Conservation (phyloP, 2,113 vertebrate species). For the Columba livia region DNA sequence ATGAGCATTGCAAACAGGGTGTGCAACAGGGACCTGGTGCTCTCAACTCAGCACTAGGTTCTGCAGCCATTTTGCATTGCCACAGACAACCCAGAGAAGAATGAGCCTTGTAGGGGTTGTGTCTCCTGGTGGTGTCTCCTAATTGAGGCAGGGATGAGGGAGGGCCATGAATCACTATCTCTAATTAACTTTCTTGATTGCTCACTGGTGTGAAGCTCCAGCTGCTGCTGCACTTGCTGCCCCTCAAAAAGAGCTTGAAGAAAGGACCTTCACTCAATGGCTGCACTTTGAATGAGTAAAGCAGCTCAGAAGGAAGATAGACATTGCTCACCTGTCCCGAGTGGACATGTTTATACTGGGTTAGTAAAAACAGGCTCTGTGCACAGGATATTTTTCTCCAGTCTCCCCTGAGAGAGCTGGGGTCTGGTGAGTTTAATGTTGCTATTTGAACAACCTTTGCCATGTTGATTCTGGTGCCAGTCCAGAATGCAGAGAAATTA, state of each 20-base stretch:
- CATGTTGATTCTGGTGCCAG: background rate
- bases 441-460: background rate
- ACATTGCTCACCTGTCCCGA: background rate
- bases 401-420: background rate
- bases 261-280: rapidly evolving
- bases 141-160: background rate
- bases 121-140: background rate
- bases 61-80: background rate
- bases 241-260: background rate
- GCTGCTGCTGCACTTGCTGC: background rate
- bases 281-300: background rate
- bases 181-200: background rate
- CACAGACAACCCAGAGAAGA: background rate
- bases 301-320: background rate
- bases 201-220: background rate
- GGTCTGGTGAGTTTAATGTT: background rate
- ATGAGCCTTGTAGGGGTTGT: background rate
- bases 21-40: background rate
- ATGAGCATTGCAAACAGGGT: rapidly evolving
- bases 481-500: background rate
- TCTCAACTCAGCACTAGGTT: background rate
- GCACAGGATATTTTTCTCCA: background rate
- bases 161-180: background rate
- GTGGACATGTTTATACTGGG: background rate
- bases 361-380: background rate